Conservation (phyloP, 2,888 invertebrate species). For the Acronicta alni region DNA sequence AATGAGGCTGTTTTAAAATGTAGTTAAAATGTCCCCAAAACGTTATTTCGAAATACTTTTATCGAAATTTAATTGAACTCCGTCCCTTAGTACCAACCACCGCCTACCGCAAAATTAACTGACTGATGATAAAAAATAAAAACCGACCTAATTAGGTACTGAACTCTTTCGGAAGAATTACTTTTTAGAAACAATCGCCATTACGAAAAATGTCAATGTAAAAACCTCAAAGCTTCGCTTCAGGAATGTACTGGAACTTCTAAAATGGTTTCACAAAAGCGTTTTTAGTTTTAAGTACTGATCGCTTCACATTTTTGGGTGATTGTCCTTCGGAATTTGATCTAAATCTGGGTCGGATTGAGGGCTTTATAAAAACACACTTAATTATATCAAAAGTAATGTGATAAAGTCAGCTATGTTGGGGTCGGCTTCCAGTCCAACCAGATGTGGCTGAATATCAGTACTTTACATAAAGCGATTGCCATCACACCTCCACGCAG, state of each 20-base stretch:
- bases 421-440: no score
- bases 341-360: conserved; percentile 17
- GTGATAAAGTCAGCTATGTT: no score
- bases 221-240: conserved; percentile 43
- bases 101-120: conserved; percentile 60
- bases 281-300: conserved; percentile 46
- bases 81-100: conserved; percentile 28
- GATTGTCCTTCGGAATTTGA: conserved; percentile 27
- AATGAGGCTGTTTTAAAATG: no score
- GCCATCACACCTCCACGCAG: no score
- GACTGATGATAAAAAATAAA: conserved; percentile 65
- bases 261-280: conserved; percentile 29
- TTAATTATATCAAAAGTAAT: not conserved
- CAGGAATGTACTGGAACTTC: conserved; percentile 32
- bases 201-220: conserved; percentile 55
- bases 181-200: conserved; percentile 57
- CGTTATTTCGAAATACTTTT: no score
- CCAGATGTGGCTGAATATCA: no score
- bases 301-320: conserved; percentile 42
- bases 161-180: conserved; percentile 57
- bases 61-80: conserved; percentile 53
- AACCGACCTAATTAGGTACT: conserved; percentile 54
- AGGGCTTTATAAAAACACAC: not conserved
- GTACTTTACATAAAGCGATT: no score
- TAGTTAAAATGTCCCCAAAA: no score